Conservation (phyloP, 2,797 vertebrate species). For the Sebastes umbrosus region DNA sequence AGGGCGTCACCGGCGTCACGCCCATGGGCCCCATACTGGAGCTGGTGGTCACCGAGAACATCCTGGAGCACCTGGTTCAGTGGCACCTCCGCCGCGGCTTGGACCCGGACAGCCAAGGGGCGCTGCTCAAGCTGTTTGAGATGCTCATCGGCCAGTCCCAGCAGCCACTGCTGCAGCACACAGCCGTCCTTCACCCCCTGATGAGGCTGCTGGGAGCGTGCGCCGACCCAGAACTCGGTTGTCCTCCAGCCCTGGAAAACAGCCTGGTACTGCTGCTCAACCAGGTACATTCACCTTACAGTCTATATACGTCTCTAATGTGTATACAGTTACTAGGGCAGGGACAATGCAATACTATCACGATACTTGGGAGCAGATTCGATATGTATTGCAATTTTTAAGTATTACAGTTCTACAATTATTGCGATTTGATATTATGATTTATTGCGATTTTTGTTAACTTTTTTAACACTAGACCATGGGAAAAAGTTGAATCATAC, state of each 20-base stretch:
- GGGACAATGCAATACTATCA: too few species aligned
- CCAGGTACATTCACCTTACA: conserved; percentile 80
- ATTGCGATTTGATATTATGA: too few species aligned
- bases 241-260: conserved; percentile 85
- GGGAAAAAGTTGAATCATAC: too few species aligned
- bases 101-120: conserved; percentile 85
- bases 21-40: conserved; percentile 89
- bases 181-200: conserved; percentile 87
- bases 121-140: conserved; percentile 95
- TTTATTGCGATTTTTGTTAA: rapidly evolving
- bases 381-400: too few species aligned
- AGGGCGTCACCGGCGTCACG: conserved; percentile 14
- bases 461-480: too few species aligned
- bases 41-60: conserved; percentile 87
- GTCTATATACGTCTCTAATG: neutral
- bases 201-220: conserved; percentile 89
- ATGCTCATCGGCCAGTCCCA: conserved; percentile 94
- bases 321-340: too few species aligned
- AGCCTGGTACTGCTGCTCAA: conserved; percentile 95
- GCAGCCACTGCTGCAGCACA: conserved; percentile 91
- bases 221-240: conserved; percentile 85
- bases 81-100: conserved; percentile 90
- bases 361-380: too few species aligned
- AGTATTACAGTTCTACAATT: too few species aligned
- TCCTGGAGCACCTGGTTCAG: conserved; percentile 88